phyloP scores from a whole-genome alignment of 2,888 invertebrate genomes.

The Dryococelus australis region DNA sequence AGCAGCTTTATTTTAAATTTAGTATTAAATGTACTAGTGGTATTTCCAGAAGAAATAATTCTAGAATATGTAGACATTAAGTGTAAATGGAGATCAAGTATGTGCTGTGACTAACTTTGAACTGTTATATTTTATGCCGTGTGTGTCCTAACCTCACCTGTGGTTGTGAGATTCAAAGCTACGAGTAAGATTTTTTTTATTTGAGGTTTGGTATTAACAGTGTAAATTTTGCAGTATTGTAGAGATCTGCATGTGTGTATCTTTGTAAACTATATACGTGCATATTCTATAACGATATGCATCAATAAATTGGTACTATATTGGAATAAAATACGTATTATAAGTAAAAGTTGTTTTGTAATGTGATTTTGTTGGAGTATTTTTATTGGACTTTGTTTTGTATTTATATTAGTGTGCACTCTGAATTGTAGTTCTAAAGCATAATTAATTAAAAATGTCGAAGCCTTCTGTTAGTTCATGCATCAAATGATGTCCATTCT shows the following conservation, averaged over 20 bases:
- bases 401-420: not conserved
- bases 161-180: not conserved
- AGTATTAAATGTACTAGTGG: not conserved
- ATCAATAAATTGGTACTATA: not conserved
- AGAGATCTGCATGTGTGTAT: not conserved
- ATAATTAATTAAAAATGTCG: not conserved
- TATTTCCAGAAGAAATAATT: not conserved
- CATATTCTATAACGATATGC: not conserved
- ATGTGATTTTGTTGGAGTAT: not conserved
- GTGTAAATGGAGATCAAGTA: not conserved
- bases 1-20: not conserved
- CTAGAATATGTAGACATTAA: not conserved
- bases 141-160: not conserved
- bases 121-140: not conserved
- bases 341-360: not conserved
- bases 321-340: not conserved
- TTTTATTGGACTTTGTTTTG: not conserved
- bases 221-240: not conserved
- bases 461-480: not conserved
- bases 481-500: not conserved
- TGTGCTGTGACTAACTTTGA: no score
- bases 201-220: not conserved
- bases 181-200: not conserved
- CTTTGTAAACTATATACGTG: not conserved
- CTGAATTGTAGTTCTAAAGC: not conserved